phyloP scores from a whole-genome alignment of 2,113 vertebrate genomes.

The Axis porcinus region DNA sequence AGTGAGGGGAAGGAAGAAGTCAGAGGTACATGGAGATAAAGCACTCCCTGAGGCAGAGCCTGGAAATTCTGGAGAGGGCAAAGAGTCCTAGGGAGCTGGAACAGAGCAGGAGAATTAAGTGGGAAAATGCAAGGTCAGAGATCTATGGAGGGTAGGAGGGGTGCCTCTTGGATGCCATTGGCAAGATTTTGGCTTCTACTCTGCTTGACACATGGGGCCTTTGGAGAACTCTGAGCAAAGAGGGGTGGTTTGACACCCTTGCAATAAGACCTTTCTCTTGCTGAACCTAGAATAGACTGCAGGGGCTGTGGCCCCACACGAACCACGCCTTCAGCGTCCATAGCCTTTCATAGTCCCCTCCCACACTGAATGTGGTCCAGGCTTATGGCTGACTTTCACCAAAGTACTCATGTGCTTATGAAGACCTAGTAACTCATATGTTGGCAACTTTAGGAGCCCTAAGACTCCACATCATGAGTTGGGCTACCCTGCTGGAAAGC shows the following conservation, averaged over 20 bases:
- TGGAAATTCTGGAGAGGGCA: neutral
- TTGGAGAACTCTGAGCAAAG: neutral
- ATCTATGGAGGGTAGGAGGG: too few relatives aligned
- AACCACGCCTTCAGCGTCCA: neutral
- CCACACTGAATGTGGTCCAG: neutral
- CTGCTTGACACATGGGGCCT: neutral
- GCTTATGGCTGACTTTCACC: neutral
- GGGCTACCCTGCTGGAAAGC: neutral
- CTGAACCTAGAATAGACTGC: rapidly evolving
- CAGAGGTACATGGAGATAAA: neutral
- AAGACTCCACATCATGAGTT: neutral
- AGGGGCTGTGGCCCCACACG: neutral
- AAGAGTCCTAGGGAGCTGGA: too few relatives aligned
- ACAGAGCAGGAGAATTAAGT: neutral
- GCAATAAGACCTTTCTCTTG: neutral
- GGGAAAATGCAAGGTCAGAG: neutral
- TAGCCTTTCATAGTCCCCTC: neutral
- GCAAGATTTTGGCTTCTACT: neutral
- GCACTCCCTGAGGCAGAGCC: neutral
- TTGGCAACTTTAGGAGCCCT: neutral
- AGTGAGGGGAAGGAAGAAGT: neutral
- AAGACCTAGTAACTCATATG: neutral
- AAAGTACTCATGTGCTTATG: neutral
- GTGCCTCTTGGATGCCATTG: neutral
- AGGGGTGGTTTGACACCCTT: neutral